Conservation (phyloP, 2,888 invertebrate genomes). For the Herminia tarsipennalis region DNA sequence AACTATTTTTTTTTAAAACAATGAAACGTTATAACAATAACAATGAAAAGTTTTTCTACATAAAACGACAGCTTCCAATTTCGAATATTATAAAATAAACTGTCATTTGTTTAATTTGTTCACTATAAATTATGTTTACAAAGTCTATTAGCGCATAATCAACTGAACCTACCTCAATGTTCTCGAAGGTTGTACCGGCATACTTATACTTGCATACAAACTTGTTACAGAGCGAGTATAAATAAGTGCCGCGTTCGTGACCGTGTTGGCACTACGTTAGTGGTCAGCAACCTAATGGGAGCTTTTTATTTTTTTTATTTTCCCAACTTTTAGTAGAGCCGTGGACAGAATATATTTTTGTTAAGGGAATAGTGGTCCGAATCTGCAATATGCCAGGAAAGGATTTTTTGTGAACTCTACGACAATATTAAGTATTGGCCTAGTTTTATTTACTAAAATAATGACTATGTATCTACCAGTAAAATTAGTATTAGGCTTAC, state of each 20-base stretch:
- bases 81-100: no score
- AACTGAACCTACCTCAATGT: conserved; percentile 38
- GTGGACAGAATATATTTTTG: not conserved
- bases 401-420: not conserved
- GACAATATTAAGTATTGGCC: no score
- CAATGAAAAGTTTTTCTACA: no score
- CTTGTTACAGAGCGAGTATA: conserved; percentile 6
- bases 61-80: no score
- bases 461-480: no score
- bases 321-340: conserved; percentile 4
- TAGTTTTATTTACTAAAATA: no score
- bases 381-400: not conserved
- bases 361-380: not conserved
- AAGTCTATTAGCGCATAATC: no score
- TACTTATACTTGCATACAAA: conserved; percentile 6
- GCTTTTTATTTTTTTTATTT: conserved; percentile 4
- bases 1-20: no score
- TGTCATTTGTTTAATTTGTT: no score
- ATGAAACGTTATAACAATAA: no score
- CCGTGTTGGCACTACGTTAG: not conserved
- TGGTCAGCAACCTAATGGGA: conserved; percentile 1
- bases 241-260: conserved; percentile 1
- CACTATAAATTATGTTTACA: no score
- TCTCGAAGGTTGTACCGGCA: conserved; percentile 1
- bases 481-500: no score